phyloP scores from a whole-genome alignment of 1,140 invertebrate genomes.

The Drosophila equinoxialis region DNA sequence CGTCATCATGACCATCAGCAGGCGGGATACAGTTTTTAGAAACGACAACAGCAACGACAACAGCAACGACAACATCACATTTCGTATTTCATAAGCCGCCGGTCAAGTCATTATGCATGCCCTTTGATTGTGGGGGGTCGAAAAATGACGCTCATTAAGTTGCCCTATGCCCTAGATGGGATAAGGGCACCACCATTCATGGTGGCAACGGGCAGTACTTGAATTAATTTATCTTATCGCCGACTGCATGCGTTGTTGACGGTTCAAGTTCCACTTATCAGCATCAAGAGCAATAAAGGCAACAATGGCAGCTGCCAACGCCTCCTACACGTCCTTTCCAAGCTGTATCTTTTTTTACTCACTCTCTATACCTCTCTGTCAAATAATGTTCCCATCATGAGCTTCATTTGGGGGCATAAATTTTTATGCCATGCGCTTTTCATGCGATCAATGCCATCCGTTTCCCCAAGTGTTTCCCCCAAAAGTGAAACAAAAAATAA shows the following conservation, averaged over 20 bases:
- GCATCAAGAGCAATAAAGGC: conserved; percentile 59
- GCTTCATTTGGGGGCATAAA: conserved; percentile 66
- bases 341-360: too few species aligned
- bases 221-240: conserved; percentile 79
- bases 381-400: conserved; percentile 33
- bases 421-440: conserved; percentile 73
- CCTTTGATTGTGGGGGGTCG: conserved; percentile 49
- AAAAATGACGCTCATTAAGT: conserved; percentile 69
- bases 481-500: conserved; percentile 32
- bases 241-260: conserved; percentile 70
- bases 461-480: conserved; percentile 45
- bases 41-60: conserved; percentile 1
- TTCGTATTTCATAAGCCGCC: conserved; percentile 71
- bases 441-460: conserved; percentile 49
- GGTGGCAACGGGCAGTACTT: conserved; percentile 32
- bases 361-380: conserved; percentile 4
- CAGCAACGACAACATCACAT: conserved; percentile 24
- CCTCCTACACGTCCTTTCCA: background rate
- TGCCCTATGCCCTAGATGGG: conserved; percentile 21
- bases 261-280: conserved; percentile 74
- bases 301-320: conserved; percentile 31
- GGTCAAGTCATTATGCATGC: conserved; percentile 73
- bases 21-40: conserved; percentile 33
- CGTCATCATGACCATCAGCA: conserved; percentile 26
- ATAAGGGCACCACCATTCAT: conserved; percentile 21